A percentile compares a stretch with the other conserved stretches of the same genome.
Evolutionary conservation across 2,888 invertebrate genomes (phyloP).

Genomic region (Papilio demoleus): DNA sequence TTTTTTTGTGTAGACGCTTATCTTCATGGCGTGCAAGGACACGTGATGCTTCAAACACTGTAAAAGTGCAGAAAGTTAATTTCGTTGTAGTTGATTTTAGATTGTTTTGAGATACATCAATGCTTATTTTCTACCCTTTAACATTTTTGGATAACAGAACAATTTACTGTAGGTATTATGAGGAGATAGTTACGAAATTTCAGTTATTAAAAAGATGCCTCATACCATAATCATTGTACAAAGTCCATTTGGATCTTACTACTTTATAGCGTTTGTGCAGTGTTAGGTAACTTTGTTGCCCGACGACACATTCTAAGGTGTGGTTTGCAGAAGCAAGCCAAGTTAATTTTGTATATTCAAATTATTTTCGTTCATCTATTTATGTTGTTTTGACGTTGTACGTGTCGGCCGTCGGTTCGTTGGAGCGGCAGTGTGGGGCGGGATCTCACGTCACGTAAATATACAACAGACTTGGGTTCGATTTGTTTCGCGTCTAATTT

Average conservation of each 20-base stretch:
- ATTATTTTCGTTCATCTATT: conserved; percentile 51
- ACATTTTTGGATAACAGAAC: background rate
- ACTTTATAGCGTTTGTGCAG: conserved; percentile 15
- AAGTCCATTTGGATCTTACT: conserved; percentile 16
- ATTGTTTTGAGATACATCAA: background rate
- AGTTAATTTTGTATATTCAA: conserved; percentile 28
- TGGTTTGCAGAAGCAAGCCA: conserved; percentile 15
- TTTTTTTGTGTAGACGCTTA: conserved; percentile 6
- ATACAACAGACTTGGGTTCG: conserved; percentile 56
- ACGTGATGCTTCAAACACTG: background rate
- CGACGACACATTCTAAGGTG: conserved; percentile 21
- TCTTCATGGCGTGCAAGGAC: background rate
- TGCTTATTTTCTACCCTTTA: background rate
- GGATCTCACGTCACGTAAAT: conserved; percentile 71
- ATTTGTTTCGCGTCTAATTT: conserved; percentile 73
- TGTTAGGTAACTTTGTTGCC: conserved; percentile 25
- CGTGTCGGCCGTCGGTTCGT: conserved; percentile 63
- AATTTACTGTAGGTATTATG: background rate
- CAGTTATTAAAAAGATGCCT: background rate
- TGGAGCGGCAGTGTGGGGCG: conserved; percentile 62
- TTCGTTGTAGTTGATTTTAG: background rate
- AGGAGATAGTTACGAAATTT: background rate
- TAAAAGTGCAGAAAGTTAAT: background rate
- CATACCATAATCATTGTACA: conserved; percentile 12
- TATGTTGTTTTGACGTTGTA: conserved; percentile 59